These are phyloP conservation scores for Macquaria australasica DNA, from an alignment of 2,113 vertebrate species.

Conservation along the genomic window DNA sequence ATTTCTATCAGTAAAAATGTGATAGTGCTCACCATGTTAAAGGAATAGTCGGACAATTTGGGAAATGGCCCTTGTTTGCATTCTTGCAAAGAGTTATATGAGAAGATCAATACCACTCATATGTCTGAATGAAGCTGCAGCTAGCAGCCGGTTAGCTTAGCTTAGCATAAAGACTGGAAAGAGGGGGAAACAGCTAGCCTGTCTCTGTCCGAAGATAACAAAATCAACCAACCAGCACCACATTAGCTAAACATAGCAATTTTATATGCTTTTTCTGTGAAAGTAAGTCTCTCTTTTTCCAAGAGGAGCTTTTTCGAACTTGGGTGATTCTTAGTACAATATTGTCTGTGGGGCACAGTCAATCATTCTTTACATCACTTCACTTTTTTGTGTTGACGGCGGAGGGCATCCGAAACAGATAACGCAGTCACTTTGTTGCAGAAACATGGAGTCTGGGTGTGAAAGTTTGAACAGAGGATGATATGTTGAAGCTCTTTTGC, in stretches of 20 bases:
- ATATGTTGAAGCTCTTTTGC: not conserved
- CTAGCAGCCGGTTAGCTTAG: too few species aligned
- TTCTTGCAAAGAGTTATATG: not conserved
- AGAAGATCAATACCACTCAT: too few species aligned
- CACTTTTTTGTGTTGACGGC: not conserved
- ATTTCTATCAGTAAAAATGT: not conserved
- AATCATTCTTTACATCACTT: not conserved
- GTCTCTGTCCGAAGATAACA: too few species aligned
- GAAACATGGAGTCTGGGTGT: not conserved
- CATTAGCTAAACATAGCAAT: too few species aligned
- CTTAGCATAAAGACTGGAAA: too few species aligned
- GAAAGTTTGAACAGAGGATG: not conserved
- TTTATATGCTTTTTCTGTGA: not conserved
- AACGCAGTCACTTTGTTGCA: not conserved
- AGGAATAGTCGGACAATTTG: not conserved
- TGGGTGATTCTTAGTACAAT: not conserved
- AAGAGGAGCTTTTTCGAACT: not conserved
- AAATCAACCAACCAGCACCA: too few species aligned
- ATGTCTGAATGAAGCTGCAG: too few species aligned
- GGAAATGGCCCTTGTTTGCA: not conserved
- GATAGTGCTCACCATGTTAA: not conserved
- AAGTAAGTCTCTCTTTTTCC: not conserved
- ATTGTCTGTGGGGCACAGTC: not conserved
- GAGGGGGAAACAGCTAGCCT: too few species aligned
- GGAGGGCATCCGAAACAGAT: not conserved